Conservation (phyloP, 2,113 vertebrate genomes). For the Hemicordylus capensis region DNA sequence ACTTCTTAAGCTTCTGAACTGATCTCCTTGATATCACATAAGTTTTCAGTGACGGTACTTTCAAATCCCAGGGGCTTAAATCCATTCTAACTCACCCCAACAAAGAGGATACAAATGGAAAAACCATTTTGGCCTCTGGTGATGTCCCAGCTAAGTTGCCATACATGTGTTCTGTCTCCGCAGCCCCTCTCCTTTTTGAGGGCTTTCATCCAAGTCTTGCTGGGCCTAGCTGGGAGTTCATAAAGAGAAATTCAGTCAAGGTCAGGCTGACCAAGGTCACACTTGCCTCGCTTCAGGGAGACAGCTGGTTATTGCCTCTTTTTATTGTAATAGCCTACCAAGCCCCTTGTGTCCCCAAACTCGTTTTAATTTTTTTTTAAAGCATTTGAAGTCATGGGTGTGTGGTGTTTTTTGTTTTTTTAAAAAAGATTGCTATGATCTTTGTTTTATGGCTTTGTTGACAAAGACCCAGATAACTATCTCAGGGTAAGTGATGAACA, state of each 20-base stretch:
- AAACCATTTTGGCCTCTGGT: background rate
- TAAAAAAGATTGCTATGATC: background rate
- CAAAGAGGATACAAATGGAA: background rate
- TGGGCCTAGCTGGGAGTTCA: background rate
- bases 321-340: background rate
- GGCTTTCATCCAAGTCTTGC: background rate
- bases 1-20: background rate
- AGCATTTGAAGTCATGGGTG: conserved; percentile 15
- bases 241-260: background rate
- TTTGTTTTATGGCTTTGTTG: conserved; percentile 13
- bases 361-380: conserved; percentile 7
- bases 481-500: background rate
- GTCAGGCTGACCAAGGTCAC: background rate
- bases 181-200: background rate
- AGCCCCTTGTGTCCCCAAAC: background rate
- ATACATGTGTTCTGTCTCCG: background rate
- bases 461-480: conserved; percentile 5
- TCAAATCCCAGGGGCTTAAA: background rate
- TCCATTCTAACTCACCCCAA: fast-evolving
- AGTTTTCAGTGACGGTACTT: background rate
- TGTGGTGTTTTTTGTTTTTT: background rate
- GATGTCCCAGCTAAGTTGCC: background rate
- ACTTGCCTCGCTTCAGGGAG: background rate
- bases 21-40: background rate
- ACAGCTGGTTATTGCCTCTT: background rate